Evolutionary conservation across 2,888 invertebrate genomes (phyloP), one percentile per base, ranked within the genome.

Genomic region (Synanthedon myopaeformis): DNA sequence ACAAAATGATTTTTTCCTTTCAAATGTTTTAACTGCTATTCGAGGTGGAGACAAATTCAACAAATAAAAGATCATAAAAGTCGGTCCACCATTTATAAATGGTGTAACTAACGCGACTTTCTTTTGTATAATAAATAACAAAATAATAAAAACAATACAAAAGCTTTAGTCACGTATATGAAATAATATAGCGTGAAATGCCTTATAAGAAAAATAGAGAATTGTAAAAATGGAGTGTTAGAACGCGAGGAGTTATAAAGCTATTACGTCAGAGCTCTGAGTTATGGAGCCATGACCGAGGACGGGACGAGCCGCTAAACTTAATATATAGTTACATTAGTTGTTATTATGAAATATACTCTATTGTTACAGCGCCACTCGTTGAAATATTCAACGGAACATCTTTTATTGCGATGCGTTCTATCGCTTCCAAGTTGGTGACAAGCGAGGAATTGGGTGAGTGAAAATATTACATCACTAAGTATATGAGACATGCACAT

Each of bases 341-440:
- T 35, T 35, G 35, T 35, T 35, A 13, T 45, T 45, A 14, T 45
- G 14, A 45, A 45, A 45, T 45, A 45, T 45, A 45, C 6, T 45
- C 14, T 14, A 45, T 45, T 51, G 13, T 51, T 51, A 17, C 51
- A 51, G 51, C 51, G 28, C 51, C 51, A 1, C 79, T 93, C 50
- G 90, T 92, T 8, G 93, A 93, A 71, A 92, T 93, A 55, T 88
- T 93, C 57, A 93, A 93, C 61, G 93, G 93, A 2, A 93, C 93
- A 0, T 93, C 93, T 1, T 92, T 93, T 65, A 93, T 93, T 53
- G 93, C 93, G 1, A 92, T 93, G 91, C 82, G 93, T 61, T 92
- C 93, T 3, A 93, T 93, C 58, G 92, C 92, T 19, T 92, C 93
- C 0, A 93, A 93, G 76, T 76, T 93, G 53, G 92, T 93, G 19